Conservation (phyloP, 2,797 vertebrate genomes). For the Sciurus vulgaris region DNA sequence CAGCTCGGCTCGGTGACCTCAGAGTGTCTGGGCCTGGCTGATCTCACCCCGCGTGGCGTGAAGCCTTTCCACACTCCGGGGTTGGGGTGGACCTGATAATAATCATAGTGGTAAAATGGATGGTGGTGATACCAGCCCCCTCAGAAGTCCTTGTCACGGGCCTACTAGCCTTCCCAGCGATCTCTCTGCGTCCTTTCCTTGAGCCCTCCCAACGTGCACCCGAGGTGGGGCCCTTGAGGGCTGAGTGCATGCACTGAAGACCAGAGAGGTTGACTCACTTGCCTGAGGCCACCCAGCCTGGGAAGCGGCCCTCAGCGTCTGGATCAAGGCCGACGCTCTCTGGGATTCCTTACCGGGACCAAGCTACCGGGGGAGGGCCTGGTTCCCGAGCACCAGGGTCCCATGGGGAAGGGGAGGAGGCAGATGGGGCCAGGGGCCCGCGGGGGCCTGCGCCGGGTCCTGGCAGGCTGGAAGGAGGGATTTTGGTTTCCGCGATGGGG, state of each 20-base stretch:
- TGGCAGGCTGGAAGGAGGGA: no score
- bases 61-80: background rate
- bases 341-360: background rate
- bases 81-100: background rate
- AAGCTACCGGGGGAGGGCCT: background rate
- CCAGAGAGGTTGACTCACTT: constrained; percentile 11
- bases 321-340: background rate
- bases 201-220: background rate
- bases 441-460: no score
- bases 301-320: background rate
- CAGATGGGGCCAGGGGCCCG: no score
- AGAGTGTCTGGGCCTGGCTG: background rate
- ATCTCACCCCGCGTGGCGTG: background rate
- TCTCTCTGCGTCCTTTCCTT: background rate
- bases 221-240: background rate
- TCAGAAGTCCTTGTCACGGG: background rate
- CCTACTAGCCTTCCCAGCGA: background rate
- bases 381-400: background rate
- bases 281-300: background rate
- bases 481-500: no score
- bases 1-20: background rate
- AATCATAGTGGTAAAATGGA: background rate
- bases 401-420: no score
- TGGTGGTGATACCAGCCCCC: background rate
- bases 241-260: background rate